A percentile compares a stretch with the other conserved stretches of the same genome.
phyloP scores from a whole-genome alignment of 2,113 vertebrate species.

The Heliornis fulica region DNA sequence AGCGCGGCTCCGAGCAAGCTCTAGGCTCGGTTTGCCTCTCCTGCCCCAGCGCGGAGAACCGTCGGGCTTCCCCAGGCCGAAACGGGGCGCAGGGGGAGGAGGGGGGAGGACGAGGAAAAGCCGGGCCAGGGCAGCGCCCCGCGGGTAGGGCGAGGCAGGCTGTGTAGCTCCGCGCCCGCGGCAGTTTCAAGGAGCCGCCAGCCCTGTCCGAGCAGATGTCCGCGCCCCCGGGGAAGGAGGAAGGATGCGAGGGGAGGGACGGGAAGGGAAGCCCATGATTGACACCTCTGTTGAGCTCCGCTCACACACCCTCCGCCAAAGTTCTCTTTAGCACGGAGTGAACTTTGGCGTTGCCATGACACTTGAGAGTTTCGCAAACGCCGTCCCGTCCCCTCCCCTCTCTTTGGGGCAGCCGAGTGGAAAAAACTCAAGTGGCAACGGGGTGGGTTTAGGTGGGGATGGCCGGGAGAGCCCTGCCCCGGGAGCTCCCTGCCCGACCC shows the following conservation, averaged over 20 bases:
- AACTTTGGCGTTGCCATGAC: conserved; percentile 42
- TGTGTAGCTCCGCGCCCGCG: not conserved
- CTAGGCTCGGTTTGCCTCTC: not conserved
- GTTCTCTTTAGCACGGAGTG: conserved; percentile 24
- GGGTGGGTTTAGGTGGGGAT: not conserved
- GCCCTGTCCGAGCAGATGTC: not conserved
- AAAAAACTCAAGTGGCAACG: not conserved
- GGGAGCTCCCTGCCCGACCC: not conserved
- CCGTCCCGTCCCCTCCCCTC: not conserved
- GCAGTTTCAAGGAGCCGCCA: not conserved
- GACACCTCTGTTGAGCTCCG: not conserved
- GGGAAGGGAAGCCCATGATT: not conserved
- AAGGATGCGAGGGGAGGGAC: not conserved
- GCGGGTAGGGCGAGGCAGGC: not conserved
- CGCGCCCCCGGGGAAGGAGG: not conserved
- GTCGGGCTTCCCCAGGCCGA: not conserved
- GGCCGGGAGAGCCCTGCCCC: not conserved
- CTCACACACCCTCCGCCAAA: not conserved
- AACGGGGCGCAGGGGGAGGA: not conserved
- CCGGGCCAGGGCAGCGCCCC: not conserved
- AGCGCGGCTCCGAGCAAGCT: not conserved
- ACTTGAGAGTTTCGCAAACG: not conserved
- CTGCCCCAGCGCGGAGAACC: not conserved
- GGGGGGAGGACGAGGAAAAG: not conserved
- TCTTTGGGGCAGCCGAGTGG: not conserved